These are phyloP conservation scores for Leptarthrus brevirostris DNA, from an alignment of 2,888 invertebrate species.

Conservation along the genomic window DNA sequence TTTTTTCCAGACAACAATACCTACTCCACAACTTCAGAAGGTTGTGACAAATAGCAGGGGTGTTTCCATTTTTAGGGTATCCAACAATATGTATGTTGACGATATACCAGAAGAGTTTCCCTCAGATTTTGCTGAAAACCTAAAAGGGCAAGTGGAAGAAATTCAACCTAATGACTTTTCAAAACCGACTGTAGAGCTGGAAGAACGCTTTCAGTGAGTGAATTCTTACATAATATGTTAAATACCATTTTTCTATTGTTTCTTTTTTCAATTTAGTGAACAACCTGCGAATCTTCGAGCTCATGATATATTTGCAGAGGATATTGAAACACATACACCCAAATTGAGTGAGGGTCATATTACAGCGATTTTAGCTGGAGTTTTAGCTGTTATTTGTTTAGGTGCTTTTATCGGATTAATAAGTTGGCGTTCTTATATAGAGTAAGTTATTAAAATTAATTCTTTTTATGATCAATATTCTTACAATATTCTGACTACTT, in stretches of 20 bases:
- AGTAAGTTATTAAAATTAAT: constrained; percentile 47
- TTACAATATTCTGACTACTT: too few relatives aligned
- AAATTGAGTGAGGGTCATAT: constrained; percentile 51
- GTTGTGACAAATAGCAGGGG: background rate
- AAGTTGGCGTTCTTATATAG: constrained; percentile 51
- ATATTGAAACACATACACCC: constrained; percentile 49
- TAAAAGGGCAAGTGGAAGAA: constrained; percentile 51
- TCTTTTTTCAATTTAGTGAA: constrained; percentile 24
- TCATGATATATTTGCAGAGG: constrained; percentile 51
- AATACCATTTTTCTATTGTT: too few relatives aligned
- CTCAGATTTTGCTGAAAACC: background rate
- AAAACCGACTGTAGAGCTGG: constrained; percentile 49
- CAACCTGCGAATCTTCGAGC: constrained; percentile 36
- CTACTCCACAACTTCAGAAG: background rate
- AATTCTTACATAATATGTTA: too few relatives aligned
- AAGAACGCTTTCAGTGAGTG: constrained; percentile 53
- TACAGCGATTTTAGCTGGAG: constrained; percentile 51
- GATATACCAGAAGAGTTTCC: constrained; percentile 40
- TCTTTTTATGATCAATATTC: too few relatives aligned
- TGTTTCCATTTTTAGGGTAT: background rate
- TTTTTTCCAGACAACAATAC: background rate
- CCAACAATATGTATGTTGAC: constrained; percentile 31
- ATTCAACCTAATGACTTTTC: constrained; percentile 50
- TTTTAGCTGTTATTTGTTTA: constrained; percentile 47
- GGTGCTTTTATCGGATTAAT: constrained; percentile 51